Conservation (phyloP, 2,113 vertebrate genomes). For the Australoheros scitulus region DNA sequence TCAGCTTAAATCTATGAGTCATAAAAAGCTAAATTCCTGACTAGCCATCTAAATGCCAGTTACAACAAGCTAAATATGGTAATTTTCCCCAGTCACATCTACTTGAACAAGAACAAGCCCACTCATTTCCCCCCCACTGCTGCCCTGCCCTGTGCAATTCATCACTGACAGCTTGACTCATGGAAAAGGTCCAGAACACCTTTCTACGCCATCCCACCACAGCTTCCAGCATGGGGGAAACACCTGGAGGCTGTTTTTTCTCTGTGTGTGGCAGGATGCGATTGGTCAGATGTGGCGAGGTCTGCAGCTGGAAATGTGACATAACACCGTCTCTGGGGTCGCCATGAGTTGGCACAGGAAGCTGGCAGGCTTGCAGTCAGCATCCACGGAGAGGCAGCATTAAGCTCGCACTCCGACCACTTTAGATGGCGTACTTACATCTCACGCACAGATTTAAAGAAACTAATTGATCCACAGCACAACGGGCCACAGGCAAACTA, state of each 20-base stretch:
- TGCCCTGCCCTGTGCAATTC: slow-evolving; percentile 42
- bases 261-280: slow-evolving; percentile 16
- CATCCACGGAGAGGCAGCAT: slow-evolving; percentile 27
- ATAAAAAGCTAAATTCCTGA: slow-evolving; percentile 3
- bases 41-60: slow-evolving; percentile 20
- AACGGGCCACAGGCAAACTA: not conserved
- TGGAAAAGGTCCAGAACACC: slow-evolving; percentile 37
- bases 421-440: slow-evolving; percentile 3
- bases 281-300: slow-evolving; percentile 40
- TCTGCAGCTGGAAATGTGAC: slow-evolving; percentile 55
- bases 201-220: slow-evolving; percentile 18
- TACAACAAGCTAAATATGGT: slow-evolving; percentile 49
- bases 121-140: slow-evolving; percentile 21
- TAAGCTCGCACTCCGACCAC: slow-evolving; percentile 1
- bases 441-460: not conserved
- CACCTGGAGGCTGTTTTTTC: slow-evolving; percentile 50
- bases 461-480: not conserved
- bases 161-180: slow-evolving; percentile 56
- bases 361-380: slow-evolving; percentile 14
- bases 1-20: not conserved
- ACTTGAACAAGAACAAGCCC: slow-evolving; percentile 42
- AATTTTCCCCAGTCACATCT: slow-evolving; percentile 53
- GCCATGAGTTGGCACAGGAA: slow-evolving; percentile 29
- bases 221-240: slow-evolving; percentile 5
- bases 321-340: slow-evolving; percentile 22